Conservation (phyloP, 1,140 invertebrate species). For the Ladona fulva region DNA sequence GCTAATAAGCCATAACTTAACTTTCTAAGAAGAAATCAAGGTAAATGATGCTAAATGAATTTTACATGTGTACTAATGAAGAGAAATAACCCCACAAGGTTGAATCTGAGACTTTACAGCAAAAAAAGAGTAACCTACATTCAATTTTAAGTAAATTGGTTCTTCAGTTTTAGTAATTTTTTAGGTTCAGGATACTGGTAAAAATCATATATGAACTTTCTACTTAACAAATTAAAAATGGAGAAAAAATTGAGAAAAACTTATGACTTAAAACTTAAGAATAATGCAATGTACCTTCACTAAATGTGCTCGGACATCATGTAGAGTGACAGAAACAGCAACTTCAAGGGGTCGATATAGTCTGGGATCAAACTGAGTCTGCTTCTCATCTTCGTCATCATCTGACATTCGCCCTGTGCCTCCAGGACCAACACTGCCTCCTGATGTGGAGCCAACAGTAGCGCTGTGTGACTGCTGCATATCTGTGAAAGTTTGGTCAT, state of each 20-base stretch:
- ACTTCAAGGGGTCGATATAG: slow-evolving; percentile 83
- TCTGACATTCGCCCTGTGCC: slow-evolving; percentile 32
- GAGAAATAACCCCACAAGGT: too few species aligned
- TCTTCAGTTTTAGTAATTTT: too few species aligned
- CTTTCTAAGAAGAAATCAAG: too few species aligned
- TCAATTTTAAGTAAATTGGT: too few species aligned
- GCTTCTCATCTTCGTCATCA: slow-evolving; percentile 44
- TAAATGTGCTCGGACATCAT: slow-evolving; percentile 89
- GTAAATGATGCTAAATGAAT: too few species aligned
- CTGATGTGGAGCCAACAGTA: slow-evolving; percentile 7
- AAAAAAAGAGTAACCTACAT: too few species aligned
- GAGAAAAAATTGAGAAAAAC: not conserved
- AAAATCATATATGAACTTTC: too few species aligned
- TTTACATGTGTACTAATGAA: too few species aligned
- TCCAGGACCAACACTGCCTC: not conserved
- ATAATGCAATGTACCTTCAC: slow-evolving; percentile 50
- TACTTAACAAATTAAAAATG: too few species aligned
- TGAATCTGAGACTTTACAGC: too few species aligned
- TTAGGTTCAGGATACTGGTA: too few species aligned
- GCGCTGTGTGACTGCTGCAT: slow-evolving; percentile 54
- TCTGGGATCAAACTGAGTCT: slow-evolving; percentile 67
- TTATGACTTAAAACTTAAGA: slow-evolving; percentile 1
- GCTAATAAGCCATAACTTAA: too few species aligned
- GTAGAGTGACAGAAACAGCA: slow-evolving; percentile 85
- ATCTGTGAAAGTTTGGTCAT: slow-evolving; percentile 87